Evolutionary conservation across 2,888 invertebrate genomes (phyloP).

Genomic region (Cataglyphis livida): DNA sequence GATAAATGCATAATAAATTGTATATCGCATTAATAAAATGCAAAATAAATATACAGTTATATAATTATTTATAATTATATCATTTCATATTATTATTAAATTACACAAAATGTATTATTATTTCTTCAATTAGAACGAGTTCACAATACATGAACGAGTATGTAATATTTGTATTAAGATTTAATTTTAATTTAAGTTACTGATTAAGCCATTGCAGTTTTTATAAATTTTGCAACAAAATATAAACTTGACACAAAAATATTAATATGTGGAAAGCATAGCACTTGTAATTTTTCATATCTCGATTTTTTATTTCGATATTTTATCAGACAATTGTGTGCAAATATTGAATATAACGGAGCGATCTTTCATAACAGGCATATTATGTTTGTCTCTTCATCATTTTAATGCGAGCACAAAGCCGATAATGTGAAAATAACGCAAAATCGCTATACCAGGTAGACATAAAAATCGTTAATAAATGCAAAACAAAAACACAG

Average conservation of each 20-base stretch:
- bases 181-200: constrained; percentile 2
- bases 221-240: not conserved
- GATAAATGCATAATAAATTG: not conserved
- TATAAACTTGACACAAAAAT: not conserved
- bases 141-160: not conserved
- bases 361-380: not conserved
- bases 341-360: not conserved
- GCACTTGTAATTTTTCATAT: not conserved
- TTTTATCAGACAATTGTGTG: not conserved
- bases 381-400: constrained; percentile 8
- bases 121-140: not conserved
- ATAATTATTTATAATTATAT: not conserved
- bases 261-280: not conserved
- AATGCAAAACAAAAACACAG: not conserved
- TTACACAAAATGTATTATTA: not conserved
- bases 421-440: not conserved
- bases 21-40: not conserved
- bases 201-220: not conserved
- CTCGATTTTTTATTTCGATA: no score
- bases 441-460: not conserved
- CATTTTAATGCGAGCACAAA: constrained; percentile 10
- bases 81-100: constrained; percentile 24
- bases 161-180: constrained; percentile 12
- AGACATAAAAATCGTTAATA: not conserved
- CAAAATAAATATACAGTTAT: not conserved